Conservation (phyloP, 2,888 invertebrate species). For the Adela reaumurella region DNA sequence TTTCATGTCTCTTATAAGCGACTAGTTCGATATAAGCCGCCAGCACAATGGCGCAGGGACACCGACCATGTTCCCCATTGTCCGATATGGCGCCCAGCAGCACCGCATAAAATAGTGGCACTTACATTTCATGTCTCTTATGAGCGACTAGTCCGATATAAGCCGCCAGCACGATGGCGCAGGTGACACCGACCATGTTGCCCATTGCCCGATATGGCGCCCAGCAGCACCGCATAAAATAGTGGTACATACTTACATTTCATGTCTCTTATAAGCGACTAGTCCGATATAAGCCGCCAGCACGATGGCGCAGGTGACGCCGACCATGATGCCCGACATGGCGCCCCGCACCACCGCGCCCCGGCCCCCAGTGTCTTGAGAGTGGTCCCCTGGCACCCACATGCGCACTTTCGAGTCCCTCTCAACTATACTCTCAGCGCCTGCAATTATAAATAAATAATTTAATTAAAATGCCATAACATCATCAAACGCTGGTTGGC, state of each 20-base stretch:
- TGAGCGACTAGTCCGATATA: slow-evolving; percentile 40
- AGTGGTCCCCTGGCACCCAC: slow-evolving; percentile 2
- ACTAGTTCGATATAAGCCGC: slow-evolving; percentile 38
- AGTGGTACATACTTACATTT: slow-evolving; percentile 47
- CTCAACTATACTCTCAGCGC: background rate
- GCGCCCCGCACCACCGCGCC: slow-evolving; percentile 30
- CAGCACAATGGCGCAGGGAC: slow-evolving; percentile 36
- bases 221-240: slow-evolving; percentile 31
- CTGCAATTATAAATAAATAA: no score
- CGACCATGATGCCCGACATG: slow-evolving; percentile 43
- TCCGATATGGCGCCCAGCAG: slow-evolving; percentile 34
- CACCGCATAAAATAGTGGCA: no score
- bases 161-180: slow-evolving; percentile 35
- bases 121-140: slow-evolving; percentile 44
- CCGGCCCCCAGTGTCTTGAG: slow-evolving; percentile 17
- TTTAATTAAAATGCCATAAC: no score
- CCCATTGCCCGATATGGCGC: slow-evolving; percentile 38
- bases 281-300: slow-evolving; percentile 37
- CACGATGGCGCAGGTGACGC: slow-evolving; percentile 38
- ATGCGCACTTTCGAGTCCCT: slow-evolving; percentile 17
- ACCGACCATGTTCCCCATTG: slow-evolving; percentile 40
- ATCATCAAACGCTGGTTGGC: no score
- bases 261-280: slow-evolving; percentile 42
- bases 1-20: slow-evolving; percentile 42
- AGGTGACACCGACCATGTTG: slow-evolving; percentile 41